These are phyloP conservation scores for Hucho hucho DNA, from an alignment of 2,113 vertebrate species.

Conservation along the genomic window DNA sequence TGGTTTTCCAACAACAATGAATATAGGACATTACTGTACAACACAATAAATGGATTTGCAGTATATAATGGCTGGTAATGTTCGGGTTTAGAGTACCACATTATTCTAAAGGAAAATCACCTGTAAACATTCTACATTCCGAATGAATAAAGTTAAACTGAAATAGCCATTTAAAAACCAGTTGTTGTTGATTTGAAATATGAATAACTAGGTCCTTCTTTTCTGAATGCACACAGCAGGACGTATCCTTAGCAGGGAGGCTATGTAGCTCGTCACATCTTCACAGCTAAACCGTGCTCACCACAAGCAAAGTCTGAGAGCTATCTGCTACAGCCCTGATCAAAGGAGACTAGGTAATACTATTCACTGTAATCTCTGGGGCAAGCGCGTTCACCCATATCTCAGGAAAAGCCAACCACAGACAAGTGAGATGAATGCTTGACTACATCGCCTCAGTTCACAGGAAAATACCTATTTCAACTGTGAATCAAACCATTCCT, in stretches of 20 bases:
- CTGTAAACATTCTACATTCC: too few relatives aligned
- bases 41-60: conserved; percentile 43
- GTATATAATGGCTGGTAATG: conserved; percentile 23
- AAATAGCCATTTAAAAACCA: too few relatives aligned
- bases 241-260: conserved; percentile 26
- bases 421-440: conserved; percentile 51
- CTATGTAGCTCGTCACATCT: conserved; percentile 3
- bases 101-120: conserved; percentile 25
- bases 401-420: conserved; percentile 35
- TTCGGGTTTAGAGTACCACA: conserved; percentile 40
- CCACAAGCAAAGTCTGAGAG: conserved; percentile 50
- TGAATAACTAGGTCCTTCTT: conserved; percentile 13
- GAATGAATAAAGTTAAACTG: too few relatives aligned
- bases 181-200: too few relatives aligned
- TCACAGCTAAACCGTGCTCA: conserved; percentile 33
- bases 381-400: conserved; percentile 31
- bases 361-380: conserved; percentile 53
- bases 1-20: conserved; percentile 38
- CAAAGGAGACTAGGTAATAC: conserved; percentile 55
- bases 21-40: conserved; percentile 33
- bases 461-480: conserved; percentile 51
- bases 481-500: conserved; percentile 62
- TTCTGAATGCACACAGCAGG: conserved; percentile 38
- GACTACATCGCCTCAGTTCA: conserved; percentile 62
- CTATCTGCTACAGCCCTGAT: conserved; percentile 50